phyloP scores from a whole-genome alignment of 2,113 vertebrate genomes.

The Microtus montanus region DNA sequence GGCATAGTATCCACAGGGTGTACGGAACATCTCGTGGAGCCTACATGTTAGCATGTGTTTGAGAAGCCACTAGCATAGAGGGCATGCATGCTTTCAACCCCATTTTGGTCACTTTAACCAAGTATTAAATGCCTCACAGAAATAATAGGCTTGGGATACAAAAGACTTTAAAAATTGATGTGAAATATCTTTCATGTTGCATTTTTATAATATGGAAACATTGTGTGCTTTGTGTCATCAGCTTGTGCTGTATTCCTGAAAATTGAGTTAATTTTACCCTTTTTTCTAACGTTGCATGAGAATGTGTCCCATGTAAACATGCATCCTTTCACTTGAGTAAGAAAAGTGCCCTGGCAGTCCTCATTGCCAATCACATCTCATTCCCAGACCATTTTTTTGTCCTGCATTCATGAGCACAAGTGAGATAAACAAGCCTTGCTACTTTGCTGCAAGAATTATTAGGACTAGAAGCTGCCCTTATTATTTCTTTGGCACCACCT shows the following conservation, averaged over 20 bases:
- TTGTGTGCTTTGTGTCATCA: neutral
- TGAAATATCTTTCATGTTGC: neutral
- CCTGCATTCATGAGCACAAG: neutral
- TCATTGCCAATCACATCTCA: accelerated
- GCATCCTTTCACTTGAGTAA: neutral
- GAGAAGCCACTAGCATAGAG: accelerated
- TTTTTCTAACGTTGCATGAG: neutral
- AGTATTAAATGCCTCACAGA: neutral
- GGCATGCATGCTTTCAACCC: accelerated
- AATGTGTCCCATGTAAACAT: neutral
- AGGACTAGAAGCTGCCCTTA: accelerated
- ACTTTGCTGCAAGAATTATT: neutral
- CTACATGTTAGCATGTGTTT: accelerated
- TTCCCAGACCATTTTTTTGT: neutral
- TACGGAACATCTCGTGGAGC: too few species aligned
- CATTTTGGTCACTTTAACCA: accelerated
- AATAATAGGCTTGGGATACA: neutral
- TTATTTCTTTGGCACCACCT: neutral
- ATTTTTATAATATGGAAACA: accelerated
- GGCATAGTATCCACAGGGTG: neutral
- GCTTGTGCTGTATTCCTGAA: neutral
- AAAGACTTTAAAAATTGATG: neutral
- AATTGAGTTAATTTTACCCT: neutral
- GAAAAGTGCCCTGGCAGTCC: neutral
- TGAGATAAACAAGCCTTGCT: neutral